phyloP scores from a whole-genome alignment of 2,888 invertebrate species.

The Himalopsyche tibetana region DNA sequence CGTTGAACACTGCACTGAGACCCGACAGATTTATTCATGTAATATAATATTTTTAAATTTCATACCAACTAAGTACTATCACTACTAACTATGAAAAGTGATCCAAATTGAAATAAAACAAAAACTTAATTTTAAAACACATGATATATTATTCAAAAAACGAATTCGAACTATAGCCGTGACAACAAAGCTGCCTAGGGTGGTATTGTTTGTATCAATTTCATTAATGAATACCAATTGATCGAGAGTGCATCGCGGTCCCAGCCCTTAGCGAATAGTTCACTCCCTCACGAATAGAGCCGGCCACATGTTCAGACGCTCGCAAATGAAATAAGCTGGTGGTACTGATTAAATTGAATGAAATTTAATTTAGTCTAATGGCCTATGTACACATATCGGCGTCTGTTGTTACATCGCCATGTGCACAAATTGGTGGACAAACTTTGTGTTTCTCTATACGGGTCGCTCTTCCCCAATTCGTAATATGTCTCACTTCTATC shows the following conservation, averaged over 20 bases:
- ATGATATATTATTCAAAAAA: too few species aligned
- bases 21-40: too few species aligned
- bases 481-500: too few species aligned
- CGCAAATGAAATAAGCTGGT: constrained; percentile 62
- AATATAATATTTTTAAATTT: too few species aligned
- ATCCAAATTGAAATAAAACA: too few species aligned
- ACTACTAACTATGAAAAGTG: too few species aligned
- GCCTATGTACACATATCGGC: constrained; percentile 54
- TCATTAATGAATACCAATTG: constrained; percentile 59
- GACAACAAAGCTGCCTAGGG: constrained; percentile 31
- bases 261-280: constrained; percentile 7
- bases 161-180: too few species aligned
- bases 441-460: constrained; percentile 39
- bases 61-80: too few species aligned
- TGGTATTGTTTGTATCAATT: constrained; percentile 56
- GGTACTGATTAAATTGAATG: constrained; percentile 64
- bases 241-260: constrained; percentile 23
- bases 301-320: constrained; percentile 54
- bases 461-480: background rate
- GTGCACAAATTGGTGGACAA: constrained; percentile 59
- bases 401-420: constrained; percentile 53
- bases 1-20: too few species aligned
- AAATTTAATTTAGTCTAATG: constrained; percentile 65
- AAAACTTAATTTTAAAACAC: too few species aligned
- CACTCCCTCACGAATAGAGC: constrained; percentile 16